These are phyloP conservation scores for Ciconia stormi DNA, from an alignment of 2,113 vertebrate species.

Conservation along the genomic window DNA sequence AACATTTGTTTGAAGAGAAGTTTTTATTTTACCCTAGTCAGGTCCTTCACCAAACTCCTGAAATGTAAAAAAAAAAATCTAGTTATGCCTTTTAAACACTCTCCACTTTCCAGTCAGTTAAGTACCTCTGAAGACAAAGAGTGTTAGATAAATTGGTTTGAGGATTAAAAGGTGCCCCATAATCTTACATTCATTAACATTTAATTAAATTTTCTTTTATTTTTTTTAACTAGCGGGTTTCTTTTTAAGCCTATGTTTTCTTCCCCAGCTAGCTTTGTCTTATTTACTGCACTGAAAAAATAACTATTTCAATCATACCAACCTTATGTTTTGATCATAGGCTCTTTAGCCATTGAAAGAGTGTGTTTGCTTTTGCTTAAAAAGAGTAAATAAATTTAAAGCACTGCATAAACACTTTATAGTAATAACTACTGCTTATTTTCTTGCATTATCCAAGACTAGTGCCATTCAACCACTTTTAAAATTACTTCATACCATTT, in stretches of 20 bases:
- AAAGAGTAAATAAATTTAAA: not conserved
- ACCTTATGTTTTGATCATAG: not conserved
- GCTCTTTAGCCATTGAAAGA: not conserved
- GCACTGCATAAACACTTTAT: not conserved
- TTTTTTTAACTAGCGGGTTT: not conserved
- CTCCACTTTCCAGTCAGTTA: not conserved
- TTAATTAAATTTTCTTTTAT: not conserved
- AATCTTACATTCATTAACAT: not conserved
- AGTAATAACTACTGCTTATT: not conserved
- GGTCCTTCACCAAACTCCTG: not conserved
- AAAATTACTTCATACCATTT: not conserved
- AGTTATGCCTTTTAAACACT: not conserved
- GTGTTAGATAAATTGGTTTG: not conserved
- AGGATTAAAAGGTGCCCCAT: not conserved
- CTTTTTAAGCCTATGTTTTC: not conserved
- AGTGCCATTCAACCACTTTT: not conserved
- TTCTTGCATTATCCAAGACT: not conserved
- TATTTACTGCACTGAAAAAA: not conserved
- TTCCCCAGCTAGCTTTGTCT: not conserved
- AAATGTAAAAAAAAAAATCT: not conserved
- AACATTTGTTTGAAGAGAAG: not conserved
- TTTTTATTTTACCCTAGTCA: not conserved
- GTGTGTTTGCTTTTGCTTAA: not conserved
- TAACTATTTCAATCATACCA: not conserved
- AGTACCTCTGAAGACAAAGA: not conserved